Evolutionary conservation across 64 coral and sea anemone species (phyloP), one percentile per base, ranked within the genome.

Genomic region (Platygyra sinensis): DNA sequence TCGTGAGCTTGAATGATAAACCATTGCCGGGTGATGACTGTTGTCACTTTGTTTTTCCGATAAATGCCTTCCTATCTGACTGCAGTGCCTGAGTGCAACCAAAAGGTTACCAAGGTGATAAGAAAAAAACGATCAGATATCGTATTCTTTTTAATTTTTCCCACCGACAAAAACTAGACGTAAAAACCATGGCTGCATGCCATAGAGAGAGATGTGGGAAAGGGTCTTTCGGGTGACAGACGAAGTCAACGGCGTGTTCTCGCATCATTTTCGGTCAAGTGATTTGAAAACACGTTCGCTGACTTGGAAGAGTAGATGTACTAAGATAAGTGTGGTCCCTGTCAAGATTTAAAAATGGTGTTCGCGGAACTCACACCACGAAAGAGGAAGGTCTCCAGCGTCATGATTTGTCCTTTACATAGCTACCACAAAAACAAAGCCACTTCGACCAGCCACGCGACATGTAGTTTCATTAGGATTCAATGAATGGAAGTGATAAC

Each of bases 91-190:
- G n/a, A n/a, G n/a, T n/a, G n/a, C n/a, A n/a, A n/a, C n/a, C n/a
- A n/a, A n/a, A n/a, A n/a, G n/a, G n/a, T n/a, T n/a, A n/a, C n/a
- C n/a, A n/a, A n/a, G n/a, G n/a, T n/a, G n/a, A n/a, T n/a, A n/a
- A n/a, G 60, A 18, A 62, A 13, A 15, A 22, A 3, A 18, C 20
- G 14, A 15, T 62, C 3, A 62, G 60, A 18, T 24, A 14, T 9
- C 20, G 59, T 13, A n/a, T n/a, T n/a, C n/a, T 10, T 87, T 93
- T 93, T 30, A 93, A 93, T 50, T 93, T 93, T 80, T n/a, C 91
- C 76, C 29, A 88, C 72, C 22, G 57, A 88, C 20, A 22, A 88
- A 60, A 65, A n/a, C 71, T 12, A 29, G 30, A 30, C 46, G 78
- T 46, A 82, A 73, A 60, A n/a, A n/a, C 65, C 52, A 69, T 88